Conservation (phyloP, 1,140 invertebrate genomes). For the Drosophila pseudoobscura region DNA sequence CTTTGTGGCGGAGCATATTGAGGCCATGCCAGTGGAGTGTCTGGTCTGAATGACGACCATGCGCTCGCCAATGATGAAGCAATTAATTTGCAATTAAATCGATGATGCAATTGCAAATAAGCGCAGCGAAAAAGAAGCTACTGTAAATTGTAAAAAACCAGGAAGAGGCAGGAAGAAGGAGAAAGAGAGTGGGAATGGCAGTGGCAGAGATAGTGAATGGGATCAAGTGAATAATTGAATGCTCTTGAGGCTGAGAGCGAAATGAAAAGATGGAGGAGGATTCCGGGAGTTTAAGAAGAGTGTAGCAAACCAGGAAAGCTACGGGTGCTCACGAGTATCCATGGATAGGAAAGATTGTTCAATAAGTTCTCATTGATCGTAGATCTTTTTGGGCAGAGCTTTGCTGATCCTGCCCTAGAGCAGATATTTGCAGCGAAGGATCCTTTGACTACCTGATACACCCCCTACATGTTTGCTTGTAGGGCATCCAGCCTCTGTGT, state of each 20-base stretch:
- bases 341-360: no score
- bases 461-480: neutral
- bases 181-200: no score
- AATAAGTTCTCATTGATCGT: no score
- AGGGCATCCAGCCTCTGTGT: conserved; percentile 22
- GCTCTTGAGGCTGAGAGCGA: neutral
- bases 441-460: neutral
- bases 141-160: conserved; percentile 45
- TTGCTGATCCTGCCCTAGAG: no score
- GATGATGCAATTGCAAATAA: conserved; percentile 79
- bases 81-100: conserved; percentile 83
- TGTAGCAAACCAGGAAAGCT: no score
- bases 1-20: conserved; percentile 48
- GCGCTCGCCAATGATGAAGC: conserved; percentile 77
- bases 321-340: no score
- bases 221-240: no score
- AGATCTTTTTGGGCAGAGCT: no score
- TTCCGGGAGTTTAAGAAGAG: no score
- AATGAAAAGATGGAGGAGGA: no score
- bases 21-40: conserved; percentile 32
- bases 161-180: neutral
- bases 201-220: no score
- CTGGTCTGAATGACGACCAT: conserved; percentile 41
- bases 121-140: conserved; percentile 59
- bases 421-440: no score